phyloP scores from a whole-genome alignment of 1,140 invertebrate species.

The Sesamia nonagrioides region DNA sequence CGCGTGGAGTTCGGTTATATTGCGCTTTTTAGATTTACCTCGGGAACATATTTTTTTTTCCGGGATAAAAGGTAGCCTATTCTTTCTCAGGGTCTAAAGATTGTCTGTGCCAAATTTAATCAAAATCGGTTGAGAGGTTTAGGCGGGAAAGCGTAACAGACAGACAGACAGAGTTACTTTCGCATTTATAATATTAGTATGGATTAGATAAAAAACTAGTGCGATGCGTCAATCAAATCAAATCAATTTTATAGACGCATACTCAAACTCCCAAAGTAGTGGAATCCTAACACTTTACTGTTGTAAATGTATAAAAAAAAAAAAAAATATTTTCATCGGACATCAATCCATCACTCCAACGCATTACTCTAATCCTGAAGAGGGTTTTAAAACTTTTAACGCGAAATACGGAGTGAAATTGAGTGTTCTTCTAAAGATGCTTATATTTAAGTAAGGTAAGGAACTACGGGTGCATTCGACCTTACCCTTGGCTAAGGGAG shows the following conservation, averaged over 20 bases:
- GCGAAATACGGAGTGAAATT: not conserved
- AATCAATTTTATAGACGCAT: too few relatives aligned
- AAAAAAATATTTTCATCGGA: not conserved
- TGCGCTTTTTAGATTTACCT: too few relatives aligned
- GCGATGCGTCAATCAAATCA: too few relatives aligned
- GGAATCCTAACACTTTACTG: not conserved
- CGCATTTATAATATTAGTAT: too few relatives aligned
- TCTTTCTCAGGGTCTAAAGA: too few relatives aligned
- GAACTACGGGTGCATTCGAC: slow-evolving; percentile 8
- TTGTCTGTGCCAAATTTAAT: too few relatives aligned
- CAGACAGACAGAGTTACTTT: too few relatives aligned
- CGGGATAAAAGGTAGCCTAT: too few relatives aligned
- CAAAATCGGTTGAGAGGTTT: too few relatives aligned
- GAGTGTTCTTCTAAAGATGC: not conserved
- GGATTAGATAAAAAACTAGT: not conserved
- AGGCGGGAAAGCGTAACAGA: too few relatives aligned
- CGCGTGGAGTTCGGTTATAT: too few relatives aligned
- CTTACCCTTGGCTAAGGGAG: slow-evolving; percentile 35
- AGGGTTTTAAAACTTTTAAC: not conserved
- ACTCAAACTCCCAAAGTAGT: not conserved
- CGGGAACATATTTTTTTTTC: too few relatives aligned
- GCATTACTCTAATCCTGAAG: not conserved
- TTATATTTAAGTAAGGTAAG: slow-evolving; percentile 17
- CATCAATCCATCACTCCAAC: not conserved
- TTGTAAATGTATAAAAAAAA: not conserved